A percentile compares a stretch with the other conserved stretches of the same genome.
Conservation (phyloP, 2,888 invertebrate genomes). For the Cheilosia impressa region DNA sequence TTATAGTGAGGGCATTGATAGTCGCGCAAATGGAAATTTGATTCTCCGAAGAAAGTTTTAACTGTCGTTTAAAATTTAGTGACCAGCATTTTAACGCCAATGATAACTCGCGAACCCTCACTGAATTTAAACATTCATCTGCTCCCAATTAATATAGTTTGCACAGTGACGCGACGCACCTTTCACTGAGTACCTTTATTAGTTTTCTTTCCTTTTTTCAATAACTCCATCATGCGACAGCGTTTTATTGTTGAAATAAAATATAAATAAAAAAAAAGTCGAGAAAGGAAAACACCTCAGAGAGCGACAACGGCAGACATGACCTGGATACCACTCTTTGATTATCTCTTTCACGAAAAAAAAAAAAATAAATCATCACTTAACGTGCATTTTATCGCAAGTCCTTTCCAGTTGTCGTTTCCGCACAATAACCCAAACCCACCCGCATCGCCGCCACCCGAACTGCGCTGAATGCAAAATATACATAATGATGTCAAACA, state of each 20-base stretch:
- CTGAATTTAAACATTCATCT: background rate
- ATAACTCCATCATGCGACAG: slow-evolving; percentile 45
- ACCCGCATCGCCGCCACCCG: slow-evolving; percentile 5
- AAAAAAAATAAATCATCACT: slow-evolving; percentile 50
- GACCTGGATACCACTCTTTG: slow-evolving; percentile 66
- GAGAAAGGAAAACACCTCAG: slow-evolving; percentile 50
- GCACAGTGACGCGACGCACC: slow-evolving; percentile 55
- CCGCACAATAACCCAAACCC: slow-evolving; percentile 62
- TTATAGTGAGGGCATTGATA: background rate
- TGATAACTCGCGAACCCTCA: too few relatives aligned
- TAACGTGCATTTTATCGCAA: slow-evolving; percentile 59
- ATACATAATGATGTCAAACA: slow-evolving; percentile 69
- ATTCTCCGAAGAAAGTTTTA: background rate
- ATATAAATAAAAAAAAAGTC: slow-evolving; percentile 4
- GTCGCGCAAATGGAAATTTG: slow-evolving; percentile 43
- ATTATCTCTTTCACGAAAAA: slow-evolving; percentile 46
- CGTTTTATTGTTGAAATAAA: slow-evolving; percentile 33
- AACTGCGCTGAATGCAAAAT: slow-evolving; percentile 56
- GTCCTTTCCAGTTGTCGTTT: slow-evolving; percentile 60
- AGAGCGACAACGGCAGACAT: slow-evolving; percentile 51
- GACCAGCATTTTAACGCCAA: background rate
- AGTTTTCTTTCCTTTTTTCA: background rate
- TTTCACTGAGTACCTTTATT: slow-evolving; percentile 30
- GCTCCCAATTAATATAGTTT: slow-evolving; percentile 22
- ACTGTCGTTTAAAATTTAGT: background rate